These are phyloP conservation scores for Tricholauxania praeusta DNA, from an alignment of 2,888 invertebrate species.

Conservation along the genomic window DNA sequence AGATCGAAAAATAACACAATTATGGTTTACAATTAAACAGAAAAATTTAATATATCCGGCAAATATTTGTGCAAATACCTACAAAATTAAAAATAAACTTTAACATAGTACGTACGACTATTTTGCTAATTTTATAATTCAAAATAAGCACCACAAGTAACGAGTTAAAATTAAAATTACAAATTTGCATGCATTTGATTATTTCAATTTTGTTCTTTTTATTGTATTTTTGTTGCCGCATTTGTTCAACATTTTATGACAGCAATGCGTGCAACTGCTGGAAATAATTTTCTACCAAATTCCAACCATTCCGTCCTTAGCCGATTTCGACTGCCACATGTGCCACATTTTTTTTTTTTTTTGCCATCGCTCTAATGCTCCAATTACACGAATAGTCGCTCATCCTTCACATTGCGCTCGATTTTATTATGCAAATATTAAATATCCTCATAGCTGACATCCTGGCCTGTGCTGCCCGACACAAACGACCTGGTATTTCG, in stretches of 20 bases:
- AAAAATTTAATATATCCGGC: too few relatives aligned
- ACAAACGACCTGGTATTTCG: neutral
- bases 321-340: too few relatives aligned
- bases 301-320: neutral
- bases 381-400: neutral
- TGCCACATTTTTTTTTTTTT: too few relatives aligned
- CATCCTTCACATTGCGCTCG: too few relatives aligned
- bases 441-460: neutral
- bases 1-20: too few relatives aligned
- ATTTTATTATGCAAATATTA: slow-evolving; percentile 7
- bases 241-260: neutral
- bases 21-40: too few relatives aligned
- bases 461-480: neutral
- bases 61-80: too few relatives aligned
- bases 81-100: too few relatives aligned
- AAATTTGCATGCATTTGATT: slow-evolving; percentile 8
- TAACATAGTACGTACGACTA: too few relatives aligned
- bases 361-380: neutral
- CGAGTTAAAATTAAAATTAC: neutral
- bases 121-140: too few relatives aligned
- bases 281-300: slow-evolving; percentile 2
- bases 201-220: slow-evolving; percentile 1
- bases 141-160: too few relatives aligned
- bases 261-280: slow-evolving; percentile 6
- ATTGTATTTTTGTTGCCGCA: neutral